These are phyloP conservation scores for Eueides isabella DNA, from an alignment of 1,140 invertebrate species.

Conservation along the genomic window DNA sequence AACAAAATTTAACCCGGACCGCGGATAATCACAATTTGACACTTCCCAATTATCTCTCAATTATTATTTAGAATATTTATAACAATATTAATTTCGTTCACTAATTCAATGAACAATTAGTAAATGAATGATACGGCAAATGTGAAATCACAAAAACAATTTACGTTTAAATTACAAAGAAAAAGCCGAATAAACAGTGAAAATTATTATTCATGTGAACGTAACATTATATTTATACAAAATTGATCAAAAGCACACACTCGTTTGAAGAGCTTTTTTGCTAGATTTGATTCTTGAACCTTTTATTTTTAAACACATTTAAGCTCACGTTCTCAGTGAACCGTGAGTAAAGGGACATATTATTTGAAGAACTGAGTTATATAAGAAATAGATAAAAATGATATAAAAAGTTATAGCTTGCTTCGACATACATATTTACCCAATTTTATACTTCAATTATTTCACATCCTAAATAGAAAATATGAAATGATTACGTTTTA, in stretches of 20 bases:
- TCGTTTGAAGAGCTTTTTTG: slow-evolving; percentile 6
- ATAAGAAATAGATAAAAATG: not conserved
- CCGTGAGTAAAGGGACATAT: not conserved
- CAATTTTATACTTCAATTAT: too few species aligned
- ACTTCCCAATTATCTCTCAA: not conserved
- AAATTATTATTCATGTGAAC: not conserved
- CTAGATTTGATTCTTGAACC: slow-evolving; percentile 21
- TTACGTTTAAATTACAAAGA: not conserved
- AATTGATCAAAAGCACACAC: slow-evolving; percentile 16
- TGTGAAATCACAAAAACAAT: not conserved
- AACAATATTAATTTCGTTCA: not conserved
- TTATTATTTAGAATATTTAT: not conserved
- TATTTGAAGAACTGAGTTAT: not conserved
- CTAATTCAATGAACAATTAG: not conserved
- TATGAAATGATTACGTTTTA: not conserved
- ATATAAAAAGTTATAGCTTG: not conserved
- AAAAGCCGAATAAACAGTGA: not conserved
- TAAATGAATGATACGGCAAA: slow-evolving; percentile 10
- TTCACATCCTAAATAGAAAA: too few species aligned
- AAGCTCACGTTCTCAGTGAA: not conserved
- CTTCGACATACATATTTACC: not conserved
- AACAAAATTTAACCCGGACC: too few species aligned
- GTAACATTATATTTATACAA: slow-evolving; percentile 15
- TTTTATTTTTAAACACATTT: slow-evolving; percentile 22
- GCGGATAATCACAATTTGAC: too few species aligned